A percentile compares a stretch with the other conserved stretches of the same genome.
These are phyloP conservation scores for Sebastolobus alascanus DNA, from an alignment of 2,797 vertebrate species.

Conservation along the genomic window DNA sequence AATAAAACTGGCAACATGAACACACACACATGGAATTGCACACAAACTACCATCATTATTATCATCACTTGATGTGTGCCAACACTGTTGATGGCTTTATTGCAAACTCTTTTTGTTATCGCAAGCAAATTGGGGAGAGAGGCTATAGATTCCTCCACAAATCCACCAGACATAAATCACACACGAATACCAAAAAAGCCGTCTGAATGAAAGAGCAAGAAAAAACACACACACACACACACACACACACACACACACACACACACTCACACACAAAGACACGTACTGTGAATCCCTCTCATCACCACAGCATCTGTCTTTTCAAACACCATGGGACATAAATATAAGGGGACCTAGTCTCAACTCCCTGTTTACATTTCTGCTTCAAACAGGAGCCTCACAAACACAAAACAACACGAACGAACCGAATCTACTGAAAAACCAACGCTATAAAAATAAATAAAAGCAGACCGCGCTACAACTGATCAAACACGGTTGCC, in stretches of 20 bases:
- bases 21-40: not conserved
- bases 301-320: conserved; percentile 33
- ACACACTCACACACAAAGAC: too few relatives aligned
- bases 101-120: not conserved
- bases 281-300: conserved; percentile 24
- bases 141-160: conserved; percentile 10
- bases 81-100: conserved; percentile 4
- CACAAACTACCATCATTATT: conserved; percentile 12
- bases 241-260: not conserved
- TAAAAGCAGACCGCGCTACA: conserved; percentile 6
- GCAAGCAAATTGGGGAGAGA: not conserved
- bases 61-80: not conserved
- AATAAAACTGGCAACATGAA: not conserved
- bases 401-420: conserved; percentile 11
- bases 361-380: conserved; percentile 45
- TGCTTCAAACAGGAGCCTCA: conserved; percentile 22
- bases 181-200: not conserved
- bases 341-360: conserved; percentile 38
- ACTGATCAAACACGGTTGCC: conserved; percentile 40
- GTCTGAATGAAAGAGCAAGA: conserved; percentile 1
- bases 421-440: conserved; percentile 25
- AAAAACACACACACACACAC: not conserved
- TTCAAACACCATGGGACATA: conserved; percentile 29
- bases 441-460: conserved; percentile 31
- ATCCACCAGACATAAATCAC: conserved; percentile 18